Conservation (phyloP, 2,888 invertebrate genomes). For the Mesochorus sp. region DNA sequence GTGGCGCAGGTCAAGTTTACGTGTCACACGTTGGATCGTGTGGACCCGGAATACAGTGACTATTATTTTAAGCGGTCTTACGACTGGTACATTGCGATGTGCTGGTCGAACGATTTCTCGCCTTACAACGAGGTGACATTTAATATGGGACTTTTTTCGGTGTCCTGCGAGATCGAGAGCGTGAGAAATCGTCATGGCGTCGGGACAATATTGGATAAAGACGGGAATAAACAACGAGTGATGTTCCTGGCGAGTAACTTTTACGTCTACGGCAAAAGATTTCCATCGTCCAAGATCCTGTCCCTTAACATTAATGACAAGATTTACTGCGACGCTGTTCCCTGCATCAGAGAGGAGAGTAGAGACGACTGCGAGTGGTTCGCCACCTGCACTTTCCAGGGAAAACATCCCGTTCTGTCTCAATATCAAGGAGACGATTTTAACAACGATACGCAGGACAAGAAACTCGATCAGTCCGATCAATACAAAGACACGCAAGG, state of each 20-base stretch:
- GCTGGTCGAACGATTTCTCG: constrained; percentile 54
- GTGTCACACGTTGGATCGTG: constrained; percentile 64
- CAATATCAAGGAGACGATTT: neutral
- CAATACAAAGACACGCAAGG: neutral
- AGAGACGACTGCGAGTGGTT: constrained; percentile 67
- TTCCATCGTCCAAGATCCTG: constrained; percentile 65
- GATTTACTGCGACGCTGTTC: constrained; percentile 72
- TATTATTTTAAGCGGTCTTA: constrained; percentile 3
- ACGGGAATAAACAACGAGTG: constrained; percentile 51
- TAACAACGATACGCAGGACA: constrained; percentile 5
- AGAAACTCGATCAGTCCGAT: neutral
- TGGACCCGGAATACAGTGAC: constrained; percentile 3
- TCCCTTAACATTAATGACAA: constrained; percentile 56
- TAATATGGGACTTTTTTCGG: constrained; percentile 58
- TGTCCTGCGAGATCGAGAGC: constrained; percentile 54
- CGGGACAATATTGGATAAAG: constrained; percentile 46
- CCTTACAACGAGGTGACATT: constrained; percentile 36
- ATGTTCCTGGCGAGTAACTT: constrained; percentile 70
- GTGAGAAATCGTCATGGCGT: constrained; percentile 67
- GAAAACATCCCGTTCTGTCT: constrained; percentile 62
- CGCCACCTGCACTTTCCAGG: constrained; percentile 70
- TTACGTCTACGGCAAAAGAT: constrained; percentile 67
- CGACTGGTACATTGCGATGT: constrained; percentile 66
- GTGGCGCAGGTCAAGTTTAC: constrained; percentile 66
- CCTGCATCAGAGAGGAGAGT: constrained; percentile 70